Evolutionary conservation across 2,113 vertebrate species (phyloP), one percentile per base, ranked within the genome.

Genomic region (Catharus fuscescens): DNA sequence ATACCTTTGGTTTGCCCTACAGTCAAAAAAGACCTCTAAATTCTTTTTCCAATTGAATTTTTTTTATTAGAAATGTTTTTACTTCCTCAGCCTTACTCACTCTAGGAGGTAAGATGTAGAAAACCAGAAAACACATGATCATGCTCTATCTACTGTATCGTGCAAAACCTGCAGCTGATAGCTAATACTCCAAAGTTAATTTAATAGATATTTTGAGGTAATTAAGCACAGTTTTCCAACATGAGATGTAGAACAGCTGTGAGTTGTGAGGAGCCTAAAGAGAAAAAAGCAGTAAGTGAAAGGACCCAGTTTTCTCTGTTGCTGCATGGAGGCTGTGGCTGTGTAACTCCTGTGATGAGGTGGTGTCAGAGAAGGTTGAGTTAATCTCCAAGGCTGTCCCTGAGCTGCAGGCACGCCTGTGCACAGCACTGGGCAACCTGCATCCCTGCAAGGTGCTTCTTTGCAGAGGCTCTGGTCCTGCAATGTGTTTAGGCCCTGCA

Each of bases 181-280:
- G 65, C 40, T 95, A 65, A 76, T 85, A 92, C 42, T 48, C 57
- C 88, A 21, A 16, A 83, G 87, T 93, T 53, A 60, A 95, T 95
- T 83, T 74, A 73, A 69, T 88, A 95, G 91, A 77, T 95, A 88
- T 95, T 96, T 95, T 88, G 89, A 85, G 77, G 91, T 95, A 96
- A 97, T 96, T 91, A 91, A 82, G 87, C 82, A 60, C 5, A 72
- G 76, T 94, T 96, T 95, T 91, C 81, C 73, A 96, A 78, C 52
- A 66, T 8, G 21, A 90, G 67, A 57, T 82, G 48, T n/a, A 61
- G 64, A 94, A 60, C 78, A 86, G 80, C 76, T 89, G 47, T 83
- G 92, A 95, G 40, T 32, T 29, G 2, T 24, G 50, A 79, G 64
- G 66, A 78, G 24, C 42, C 56, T 70, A 32, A 36, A n/a, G 4